Evolutionary conservation across 2,113 vertebrate genomes (phyloP).

Genomic region (Tympanuchus pallidicinctus): DNA sequence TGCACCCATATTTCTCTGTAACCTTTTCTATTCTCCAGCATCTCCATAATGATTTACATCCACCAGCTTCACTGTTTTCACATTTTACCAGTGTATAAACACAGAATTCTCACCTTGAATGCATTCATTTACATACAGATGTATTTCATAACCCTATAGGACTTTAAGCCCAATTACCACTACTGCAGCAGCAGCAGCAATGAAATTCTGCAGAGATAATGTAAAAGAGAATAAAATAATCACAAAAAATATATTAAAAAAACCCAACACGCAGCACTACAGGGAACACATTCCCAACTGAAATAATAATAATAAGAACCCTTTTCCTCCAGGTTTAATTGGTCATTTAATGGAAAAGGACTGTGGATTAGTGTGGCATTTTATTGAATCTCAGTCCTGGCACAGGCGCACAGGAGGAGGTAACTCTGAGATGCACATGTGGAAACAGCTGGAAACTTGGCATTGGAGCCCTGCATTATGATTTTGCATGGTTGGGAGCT

Average conservation of each 20-base stretch:
- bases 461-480: neutral
- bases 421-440: slow-evolving; percentile 55
- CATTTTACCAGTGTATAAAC: neutral
- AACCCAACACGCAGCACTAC: neutral
- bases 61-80: neutral
- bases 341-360: slow-evolving; percentile 68
- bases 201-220: neutral
- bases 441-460: slow-evolving; percentile 71
- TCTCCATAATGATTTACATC: neutral
- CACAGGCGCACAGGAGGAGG: slow-evolving; percentile 42
- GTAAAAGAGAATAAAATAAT: neutral
- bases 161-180: neutral
- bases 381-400: slow-evolving; percentile 51
- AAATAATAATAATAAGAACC: slow-evolving; percentile 41
- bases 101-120: neutral
- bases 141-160: neutral
- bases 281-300: slow-evolving; percentile 40
- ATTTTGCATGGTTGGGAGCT: slow-evolving; percentile 28
- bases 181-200: neutral
- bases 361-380: slow-evolving; percentile 49
- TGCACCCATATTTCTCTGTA: neutral
- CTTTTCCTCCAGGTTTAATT: slow-evolving; percentile 60
- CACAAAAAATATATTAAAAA: neutral
- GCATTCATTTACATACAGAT: neutral
- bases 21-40: neutral